Evolutionary conservation across 2,113 vertebrate species (phyloP).

Genomic region (Haemorhous mexicanus): DNA sequence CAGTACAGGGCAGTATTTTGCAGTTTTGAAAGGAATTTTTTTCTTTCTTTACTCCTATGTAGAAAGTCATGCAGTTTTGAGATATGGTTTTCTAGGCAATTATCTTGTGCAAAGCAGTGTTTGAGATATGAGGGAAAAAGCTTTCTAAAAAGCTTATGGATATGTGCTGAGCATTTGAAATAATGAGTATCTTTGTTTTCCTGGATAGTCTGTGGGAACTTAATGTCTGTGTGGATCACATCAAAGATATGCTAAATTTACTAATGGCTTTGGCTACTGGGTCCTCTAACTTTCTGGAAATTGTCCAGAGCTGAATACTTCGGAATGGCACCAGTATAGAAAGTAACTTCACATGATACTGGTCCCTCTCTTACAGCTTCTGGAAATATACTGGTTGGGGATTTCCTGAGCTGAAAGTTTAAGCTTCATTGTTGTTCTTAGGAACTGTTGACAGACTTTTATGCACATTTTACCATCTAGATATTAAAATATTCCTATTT

Average conservation of each 20-base stretch:
- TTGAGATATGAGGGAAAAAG: neutral
- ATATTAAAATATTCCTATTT: neutral
- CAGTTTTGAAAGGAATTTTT: neutral
- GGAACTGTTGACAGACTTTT: neutral
- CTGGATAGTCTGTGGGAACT: neutral
- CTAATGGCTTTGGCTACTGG: neutral
- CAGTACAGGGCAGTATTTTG: neutral
- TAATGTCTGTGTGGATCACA: neutral
- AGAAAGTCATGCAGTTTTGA: neutral
- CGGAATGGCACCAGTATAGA: neutral
- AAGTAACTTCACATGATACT: neutral
- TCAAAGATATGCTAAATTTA: neutral
- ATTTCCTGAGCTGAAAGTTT: neutral
- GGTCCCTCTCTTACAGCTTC: neutral
- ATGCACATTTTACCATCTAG: neutral
- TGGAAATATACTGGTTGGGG: neutral
- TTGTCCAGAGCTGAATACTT: neutral
- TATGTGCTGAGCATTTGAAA: neutral
- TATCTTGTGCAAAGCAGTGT: neutral
- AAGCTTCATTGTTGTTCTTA: neutral
- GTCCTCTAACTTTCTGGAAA: neutral
- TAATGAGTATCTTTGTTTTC: neutral
- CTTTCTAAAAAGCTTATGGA: neutral
- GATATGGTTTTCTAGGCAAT: neutral
- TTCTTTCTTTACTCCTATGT: neutral